Percentiles rank a stretch among this genome's conserved stretches.
Evolutionary conservation across 2,113 vertebrate species (phyloP).

Genomic region (Ceyx margarethae): DNA sequence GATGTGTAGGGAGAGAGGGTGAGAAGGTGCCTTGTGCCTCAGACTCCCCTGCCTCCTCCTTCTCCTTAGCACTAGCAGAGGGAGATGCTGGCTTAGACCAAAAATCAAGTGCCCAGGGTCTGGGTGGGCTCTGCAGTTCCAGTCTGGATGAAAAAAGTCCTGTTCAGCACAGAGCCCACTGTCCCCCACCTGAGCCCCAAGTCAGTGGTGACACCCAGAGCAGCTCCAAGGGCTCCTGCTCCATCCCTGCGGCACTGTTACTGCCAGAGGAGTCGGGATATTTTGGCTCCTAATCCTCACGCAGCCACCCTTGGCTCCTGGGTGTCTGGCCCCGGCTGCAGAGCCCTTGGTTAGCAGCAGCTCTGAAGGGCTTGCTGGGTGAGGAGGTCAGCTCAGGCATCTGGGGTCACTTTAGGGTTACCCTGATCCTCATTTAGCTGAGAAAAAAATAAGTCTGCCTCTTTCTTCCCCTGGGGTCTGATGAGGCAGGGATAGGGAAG

Average conservation of each 20-base stretch:
- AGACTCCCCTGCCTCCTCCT: neutral
- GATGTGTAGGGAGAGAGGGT: no score
- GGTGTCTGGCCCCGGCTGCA: conserved; percentile 46
- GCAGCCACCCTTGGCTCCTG: conserved; percentile 32
- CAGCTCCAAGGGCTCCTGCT: neutral
- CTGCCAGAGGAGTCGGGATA: neutral
- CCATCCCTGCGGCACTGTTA: neutral
- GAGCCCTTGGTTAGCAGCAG: neutral
- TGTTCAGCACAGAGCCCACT: neutral
- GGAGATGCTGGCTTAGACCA: neutral
- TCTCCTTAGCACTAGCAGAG: neutral
- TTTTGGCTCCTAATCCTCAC: conserved; percentile 32
- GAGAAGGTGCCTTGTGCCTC: no score
- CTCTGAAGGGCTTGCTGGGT: neutral
- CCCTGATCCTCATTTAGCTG: neutral
- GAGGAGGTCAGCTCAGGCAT: conserved; percentile 61
- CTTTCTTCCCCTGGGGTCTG: neutral
- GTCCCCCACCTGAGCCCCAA: neutral
- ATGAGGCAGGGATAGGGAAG: neutral
- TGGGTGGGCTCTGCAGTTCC: neutral
- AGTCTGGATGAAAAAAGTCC: neutral
- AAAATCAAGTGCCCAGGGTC: neutral
- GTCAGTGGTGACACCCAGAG: rapidly evolving
- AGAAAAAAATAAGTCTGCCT: neutral
- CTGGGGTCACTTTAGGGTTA: conserved; percentile 30